Base-by-base conservation (phyloP, 2,888 invertebrate genomes). In the Heteromurus nitidus region DNA sequence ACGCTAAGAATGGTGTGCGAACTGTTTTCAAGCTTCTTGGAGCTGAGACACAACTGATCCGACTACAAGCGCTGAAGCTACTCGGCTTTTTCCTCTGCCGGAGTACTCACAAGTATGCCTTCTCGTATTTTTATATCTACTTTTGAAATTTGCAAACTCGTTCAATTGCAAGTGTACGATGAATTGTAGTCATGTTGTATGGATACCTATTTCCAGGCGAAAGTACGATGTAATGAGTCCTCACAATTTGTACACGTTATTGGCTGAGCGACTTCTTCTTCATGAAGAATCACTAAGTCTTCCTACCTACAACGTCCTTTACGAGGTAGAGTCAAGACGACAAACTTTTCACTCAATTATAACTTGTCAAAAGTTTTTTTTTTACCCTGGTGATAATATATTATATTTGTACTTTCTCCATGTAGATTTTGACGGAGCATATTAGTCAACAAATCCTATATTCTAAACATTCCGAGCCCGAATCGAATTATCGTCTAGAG, bases 221-320 rank as follows among this genome's bases (percentile, higher is more conserved):
- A 99, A 99, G 91, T 98, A 98, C 91, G 99, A 99, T 91, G 97
- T 98, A 73, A 98, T 99, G 97, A 96, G 96, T 86, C 97, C 98
- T 1, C 96, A 97, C 91, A 99, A 99, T 92, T 92, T 99, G 88
- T 99, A 99, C 91, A 98, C 98, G 28, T 91, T 99, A 88, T 92
- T 99, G 88, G 96, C 98, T 42, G 98, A 98, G 89, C 92, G 98
- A 85, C 92, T 99, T 88, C 91, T 96, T 87, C 91, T 55, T 76
- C 95, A 96, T 89, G 95, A 96, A 88, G 96, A 95, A 89, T 95
- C 94, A 11, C 92, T 99, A 75, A 94, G 97, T 68, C 91, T 99
- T 90, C 95, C 98, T 65, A 98, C 97, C 0, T 99, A 99, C 92
- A 99, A 99, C 91, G 98, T 97, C 85, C 93, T 99, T 67, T 99